Base-by-base conservation (phyloP, 1,140 invertebrate species). In the Pseudomyrmex cubaensis region DNA sequence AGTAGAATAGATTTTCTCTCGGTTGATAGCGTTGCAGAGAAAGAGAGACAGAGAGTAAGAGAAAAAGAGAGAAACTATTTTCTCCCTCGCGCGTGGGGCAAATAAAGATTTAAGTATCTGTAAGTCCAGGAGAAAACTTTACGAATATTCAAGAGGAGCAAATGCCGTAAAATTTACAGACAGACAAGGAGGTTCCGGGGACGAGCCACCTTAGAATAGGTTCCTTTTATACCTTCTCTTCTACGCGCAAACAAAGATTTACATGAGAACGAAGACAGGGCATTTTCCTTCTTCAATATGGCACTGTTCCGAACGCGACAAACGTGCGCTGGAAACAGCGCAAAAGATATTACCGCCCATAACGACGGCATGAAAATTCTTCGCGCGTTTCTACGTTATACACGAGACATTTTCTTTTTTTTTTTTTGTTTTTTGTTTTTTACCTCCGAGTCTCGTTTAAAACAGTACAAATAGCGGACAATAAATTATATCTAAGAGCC, bases 41-140 rank as follows among this genome's bases (percentile, higher is more conserved):
- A 35, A 35, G 5, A 35, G 35, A 35, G 35, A 35, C 35, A 35
- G 35, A 35, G 35, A 35, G 25, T 25, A 2, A 25, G 5, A 35
- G 5, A 35, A 0, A 35, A 35, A 35, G 3, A 35, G 35, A 35
- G 5, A 70, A 35, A 67, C 13, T 50, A 59, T 64, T 80, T 67
- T 56, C 70, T 46, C 9, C 66, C 7, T 35, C 35, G 35, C 35
- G 35, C 46, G 54, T 35, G 52, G 15, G 15, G 48, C 44, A 83
- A 67, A 83, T 64, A 67, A 83, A 67, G 61, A 77, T 77, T 77
- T 77, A 69, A 77, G 74, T 69, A 78, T 77, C 74, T 63, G 63
- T 77, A 77, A 77, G 63, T 83, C 73, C 73, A 50, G 62, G 48
- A 48, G 64, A 44, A 70, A 64, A 77, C 22, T 74, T 61, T 69